Percentiles rank a stretch among this genome's conserved stretches.
These are phyloP conservation scores for Drosophila neutralis DNA, from an alignment of 2,888 invertebrate species.

Conservation along the genomic window DNA sequence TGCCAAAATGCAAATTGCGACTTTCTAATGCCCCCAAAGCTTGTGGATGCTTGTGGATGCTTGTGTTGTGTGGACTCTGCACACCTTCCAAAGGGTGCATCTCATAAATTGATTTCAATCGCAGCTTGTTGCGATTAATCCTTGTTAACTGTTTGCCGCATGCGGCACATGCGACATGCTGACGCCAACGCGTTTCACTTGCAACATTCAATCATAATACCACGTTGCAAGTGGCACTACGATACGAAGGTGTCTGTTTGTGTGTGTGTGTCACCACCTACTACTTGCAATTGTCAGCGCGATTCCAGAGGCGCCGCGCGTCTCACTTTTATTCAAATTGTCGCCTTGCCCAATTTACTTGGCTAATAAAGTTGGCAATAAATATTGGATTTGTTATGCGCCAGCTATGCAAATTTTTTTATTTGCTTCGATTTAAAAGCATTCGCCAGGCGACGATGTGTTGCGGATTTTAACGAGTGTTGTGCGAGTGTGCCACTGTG, in stretches of 20 bases:
- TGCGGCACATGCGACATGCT: conserved; percentile 23
- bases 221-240: conserved; percentile 20
- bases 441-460: conserved; percentile 51
- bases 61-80: not conserved
- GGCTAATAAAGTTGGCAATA: conserved; percentile 73
- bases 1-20: conserved; percentile 38
- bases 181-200: conserved; percentile 49
- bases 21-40: conserved; percentile 50
- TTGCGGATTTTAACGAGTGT: conserved; percentile 15
- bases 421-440: conserved; percentile 43
- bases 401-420: conserved; percentile 48
- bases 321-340: conserved; percentile 65
- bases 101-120: conserved; percentile 48
- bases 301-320: conserved; percentile 9
- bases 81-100: conserved; percentile 71
- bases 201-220: conserved; percentile 51
- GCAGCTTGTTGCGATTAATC: conserved; percentile 42
- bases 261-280: conserved; percentile 3
- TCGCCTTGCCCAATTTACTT: conserved; percentile 68
- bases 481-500: not conserved
- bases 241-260: conserved; percentile 20
- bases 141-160: conserved; percentile 46
- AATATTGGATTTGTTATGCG: conserved; percentile 68
- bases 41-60: not conserved
- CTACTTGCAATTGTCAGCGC: conserved; percentile 23